A percentile compares a stretch with the other conserved stretches of the same genome.
phyloP scores from a whole-genome alignment of 2,888 invertebrate species.

The Drosophila atripex region DNA sequence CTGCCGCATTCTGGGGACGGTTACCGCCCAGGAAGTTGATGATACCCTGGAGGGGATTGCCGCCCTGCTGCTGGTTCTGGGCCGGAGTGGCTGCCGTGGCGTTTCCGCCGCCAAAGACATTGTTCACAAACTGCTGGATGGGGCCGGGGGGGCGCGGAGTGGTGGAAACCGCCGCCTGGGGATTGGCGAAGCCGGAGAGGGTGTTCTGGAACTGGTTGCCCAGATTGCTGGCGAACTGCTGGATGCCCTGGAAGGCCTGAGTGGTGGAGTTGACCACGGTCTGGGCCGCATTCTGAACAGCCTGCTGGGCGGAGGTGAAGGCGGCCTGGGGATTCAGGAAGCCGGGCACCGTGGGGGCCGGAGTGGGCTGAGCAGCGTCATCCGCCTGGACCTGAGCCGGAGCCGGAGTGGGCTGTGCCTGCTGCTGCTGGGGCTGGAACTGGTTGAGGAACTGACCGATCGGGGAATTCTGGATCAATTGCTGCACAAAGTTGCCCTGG shows the following conservation, averaged over 20 bases:
- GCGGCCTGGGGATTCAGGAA: conserved; percentile 72
- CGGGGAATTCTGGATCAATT: conserved; percentile 80
- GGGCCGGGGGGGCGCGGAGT: conserved; percentile 81
- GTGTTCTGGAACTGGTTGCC: conserved; percentile 79
- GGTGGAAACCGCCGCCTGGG: conserved; percentile 64
- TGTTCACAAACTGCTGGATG: conserved; percentile 79
- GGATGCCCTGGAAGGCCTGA: conserved; percentile 79
- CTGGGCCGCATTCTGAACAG: conserved; percentile 72
- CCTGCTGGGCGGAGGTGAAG: conserved; percentile 71
- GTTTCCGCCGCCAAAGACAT: conserved; percentile 76
- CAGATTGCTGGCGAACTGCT: conserved; percentile 77
- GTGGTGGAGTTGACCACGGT: conserved; percentile 74
- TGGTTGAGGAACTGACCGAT: conserved; percentile 80
- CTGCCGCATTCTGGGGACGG: conserved; percentile 66
- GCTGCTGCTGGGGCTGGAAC: conserved; percentile 57
- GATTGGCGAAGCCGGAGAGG: conserved; percentile 71
- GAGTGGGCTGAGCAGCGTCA: conserved; percentile 49
- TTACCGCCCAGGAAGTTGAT: conserved; percentile 81
- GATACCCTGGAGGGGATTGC: conserved; percentile 79
- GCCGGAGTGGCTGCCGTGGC: conserved; percentile 57
- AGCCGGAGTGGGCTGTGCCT: conserved; percentile 10
- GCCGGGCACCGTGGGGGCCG: conserved; percentile 73
- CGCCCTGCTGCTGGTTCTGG: conserved; percentile 58
- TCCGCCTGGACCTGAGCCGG: conserved; percentile 46
- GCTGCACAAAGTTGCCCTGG: conserved; percentile 78